Evolutionary conservation across 2,888 invertebrate species (phyloP).

Genomic region (Lutraria lutraria): DNA sequence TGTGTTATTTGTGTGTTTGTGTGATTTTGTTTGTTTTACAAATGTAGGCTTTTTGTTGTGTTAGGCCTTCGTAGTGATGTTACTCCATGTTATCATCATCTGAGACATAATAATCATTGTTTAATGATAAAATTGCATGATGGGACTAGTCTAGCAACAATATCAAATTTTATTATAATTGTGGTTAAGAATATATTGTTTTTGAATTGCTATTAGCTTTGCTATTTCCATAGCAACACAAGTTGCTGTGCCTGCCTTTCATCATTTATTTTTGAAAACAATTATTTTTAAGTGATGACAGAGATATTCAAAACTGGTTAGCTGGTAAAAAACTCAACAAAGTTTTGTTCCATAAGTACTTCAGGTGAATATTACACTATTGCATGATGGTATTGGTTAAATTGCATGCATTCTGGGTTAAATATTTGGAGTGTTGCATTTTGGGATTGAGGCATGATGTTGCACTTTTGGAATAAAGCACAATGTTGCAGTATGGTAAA

Average conservation of each 20-base stretch:
- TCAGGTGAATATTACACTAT: conserved; percentile 56
- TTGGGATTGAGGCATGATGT: neutral
- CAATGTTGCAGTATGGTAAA: neutral
- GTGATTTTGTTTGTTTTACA: no score
- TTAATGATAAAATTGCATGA: no score
- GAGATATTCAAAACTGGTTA: conserved; percentile 58
- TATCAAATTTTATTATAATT: no score
- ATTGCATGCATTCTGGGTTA: no score
- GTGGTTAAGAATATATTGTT: no score
- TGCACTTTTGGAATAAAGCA: neutral
- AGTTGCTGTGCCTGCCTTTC: neutral
- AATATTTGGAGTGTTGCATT: neutral
- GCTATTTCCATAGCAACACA: neutral
- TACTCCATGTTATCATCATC: no score
- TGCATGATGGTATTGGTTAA: conserved; percentile 21
- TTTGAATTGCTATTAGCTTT: no score
- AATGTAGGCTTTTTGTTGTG: no score
- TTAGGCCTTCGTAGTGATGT: no score
- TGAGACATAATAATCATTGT: no score
- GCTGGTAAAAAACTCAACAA: conserved; percentile 52
- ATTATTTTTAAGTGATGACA: conserved; percentile 13
- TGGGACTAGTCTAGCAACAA: no score
- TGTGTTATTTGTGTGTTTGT: no score
- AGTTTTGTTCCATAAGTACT: conserved; percentile 52
- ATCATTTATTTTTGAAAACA: neutral